Evolutionary conservation across 2,888 invertebrate genomes (phyloP), one percentile per base, ranked within the genome.

Genomic region (Tanaodytes sp.): DNA sequence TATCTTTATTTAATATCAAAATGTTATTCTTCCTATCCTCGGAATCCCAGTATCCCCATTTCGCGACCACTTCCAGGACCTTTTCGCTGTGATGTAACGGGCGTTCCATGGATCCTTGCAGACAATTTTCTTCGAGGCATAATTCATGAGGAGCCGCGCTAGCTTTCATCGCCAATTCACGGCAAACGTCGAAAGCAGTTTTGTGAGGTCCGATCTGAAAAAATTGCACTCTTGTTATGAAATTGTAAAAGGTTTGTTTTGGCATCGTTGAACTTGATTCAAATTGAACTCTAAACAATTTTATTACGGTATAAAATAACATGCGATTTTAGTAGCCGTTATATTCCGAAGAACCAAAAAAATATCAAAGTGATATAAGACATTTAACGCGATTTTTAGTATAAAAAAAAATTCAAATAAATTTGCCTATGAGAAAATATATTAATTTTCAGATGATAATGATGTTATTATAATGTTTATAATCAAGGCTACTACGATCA

Each of bases 41-140:
- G 64, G 92, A 91, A 49, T 93, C 91, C 96, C 96, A 96, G 79
- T 93, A 92, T 1, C 94, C 91, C 96, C 97, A 96, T 51, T 92
- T 89, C 0, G 93, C 86, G 0, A 92, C 92, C 0, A 90, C 88
- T 75, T 91, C 89, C 1, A 91, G 82, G 0, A 91, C 90, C 49
- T 90, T 89, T 79, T 93, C 93, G 49, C 90, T 88, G 75, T 92
- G 90, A 83, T 95, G 95, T 1, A 96, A 87, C 0, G 93, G 92
- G 0, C 96, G 88, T 51, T 90, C 89, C 84, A 94, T 85, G 12
- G 90, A 88, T 18, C 91, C 93, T 74, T 90, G 89, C 76, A 94
- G 89, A 73, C 95, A 91, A 0, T 92, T 90, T 85, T 97, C 96
- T 81, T 93, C 92, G 0, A 96, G 82, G 76, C 91, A 91, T 40